Percentiles rank a stretch among this genome's conserved stretches.
phyloP scores from a whole-genome alignment of 2,113 vertebrate species.

The Leiothrix lutea region DNA sequence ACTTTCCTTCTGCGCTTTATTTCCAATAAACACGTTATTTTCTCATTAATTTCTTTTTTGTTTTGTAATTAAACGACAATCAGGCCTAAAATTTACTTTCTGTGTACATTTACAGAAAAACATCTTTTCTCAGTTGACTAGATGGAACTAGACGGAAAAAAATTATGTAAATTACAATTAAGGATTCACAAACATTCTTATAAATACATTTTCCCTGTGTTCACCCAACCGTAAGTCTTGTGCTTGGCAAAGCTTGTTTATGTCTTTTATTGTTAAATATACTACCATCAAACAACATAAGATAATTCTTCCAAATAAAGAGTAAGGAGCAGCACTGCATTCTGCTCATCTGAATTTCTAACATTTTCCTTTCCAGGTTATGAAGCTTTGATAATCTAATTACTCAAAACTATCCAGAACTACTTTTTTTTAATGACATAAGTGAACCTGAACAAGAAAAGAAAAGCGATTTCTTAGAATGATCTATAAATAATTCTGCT shows the following conservation, averaged over 20 bases:
- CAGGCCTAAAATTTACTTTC: not conserved
- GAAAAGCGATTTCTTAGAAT: not conserved
- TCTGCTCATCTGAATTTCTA: not conserved
- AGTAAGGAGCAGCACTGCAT: not conserved
- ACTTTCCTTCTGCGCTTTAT: not conserved
- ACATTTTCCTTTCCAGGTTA: not conserved
- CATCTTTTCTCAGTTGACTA: not conserved
- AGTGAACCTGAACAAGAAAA: not conserved
- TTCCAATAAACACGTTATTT: not conserved
- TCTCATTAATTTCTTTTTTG: not conserved
- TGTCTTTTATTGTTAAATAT: not conserved
- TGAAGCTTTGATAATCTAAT: not conserved
- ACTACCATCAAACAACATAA: not conserved
- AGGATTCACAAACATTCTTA: not conserved
- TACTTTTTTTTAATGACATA: not conserved
- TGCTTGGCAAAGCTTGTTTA: not conserved
- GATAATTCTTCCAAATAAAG: not conserved
- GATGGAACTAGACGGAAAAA: not conserved
- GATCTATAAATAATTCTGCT: not conserved
- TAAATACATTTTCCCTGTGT: not conserved
- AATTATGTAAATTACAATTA: not conserved
- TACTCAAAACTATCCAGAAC: not conserved
- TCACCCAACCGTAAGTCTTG: not conserved
- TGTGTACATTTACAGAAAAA: not conserved
- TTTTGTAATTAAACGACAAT: not conserved